These are phyloP conservation scores for Siderastrea radians DNA, from an alignment of 92 coral and sea anemone species.

Conservation along the genomic window DNA sequence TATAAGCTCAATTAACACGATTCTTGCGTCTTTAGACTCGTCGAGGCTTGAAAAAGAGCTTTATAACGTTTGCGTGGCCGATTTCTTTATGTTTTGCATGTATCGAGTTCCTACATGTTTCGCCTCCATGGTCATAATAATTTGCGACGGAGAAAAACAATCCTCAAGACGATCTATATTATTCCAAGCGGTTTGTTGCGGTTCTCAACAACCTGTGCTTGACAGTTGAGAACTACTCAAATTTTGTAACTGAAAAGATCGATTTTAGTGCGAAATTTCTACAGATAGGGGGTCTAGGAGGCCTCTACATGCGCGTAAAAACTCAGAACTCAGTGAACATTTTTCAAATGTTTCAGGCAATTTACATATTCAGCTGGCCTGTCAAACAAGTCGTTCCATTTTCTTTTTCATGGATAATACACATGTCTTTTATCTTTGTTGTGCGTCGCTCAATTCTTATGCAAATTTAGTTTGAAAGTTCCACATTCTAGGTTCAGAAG, in stretches of 20 bases:
- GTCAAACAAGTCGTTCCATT: conserved; percentile 70
- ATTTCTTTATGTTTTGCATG: conserved; percentile 19
- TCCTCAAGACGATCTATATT: conserved; percentile 44
- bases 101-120: conserved; percentile 19
- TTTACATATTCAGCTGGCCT: conserved; percentile 86
- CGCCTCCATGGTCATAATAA: conserved; percentile 32
- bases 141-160: conserved; percentile 35
- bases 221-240: conserved; percentile 22
- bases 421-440: conserved; percentile 82
- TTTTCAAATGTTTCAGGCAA: conserved; percentile 87
- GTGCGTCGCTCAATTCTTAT: conserved; percentile 75
- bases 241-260: conserved; percentile 30
- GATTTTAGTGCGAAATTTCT: conserved; percentile 4
- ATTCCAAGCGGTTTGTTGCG: conserved; percentile 51
- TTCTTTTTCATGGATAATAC: conserved; percentile 84
- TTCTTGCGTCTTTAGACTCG: conserved; percentile 3
- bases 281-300: conserved; percentile 28
- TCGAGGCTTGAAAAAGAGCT: neutral
- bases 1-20: neutral
- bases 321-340: conserved; percentile 55
- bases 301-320: conserved; percentile 23
- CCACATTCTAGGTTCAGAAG: conserved; percentile 1
- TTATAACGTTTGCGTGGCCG: neutral
- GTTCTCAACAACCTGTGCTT: conserved; percentile 44
- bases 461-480: conserved; percentile 52